Evolutionary conservation across 1,140 invertebrate genomes (phyloP), one percentile per base, ranked within the genome.

Genomic region (Lordiphosa clarofinis): DNA sequence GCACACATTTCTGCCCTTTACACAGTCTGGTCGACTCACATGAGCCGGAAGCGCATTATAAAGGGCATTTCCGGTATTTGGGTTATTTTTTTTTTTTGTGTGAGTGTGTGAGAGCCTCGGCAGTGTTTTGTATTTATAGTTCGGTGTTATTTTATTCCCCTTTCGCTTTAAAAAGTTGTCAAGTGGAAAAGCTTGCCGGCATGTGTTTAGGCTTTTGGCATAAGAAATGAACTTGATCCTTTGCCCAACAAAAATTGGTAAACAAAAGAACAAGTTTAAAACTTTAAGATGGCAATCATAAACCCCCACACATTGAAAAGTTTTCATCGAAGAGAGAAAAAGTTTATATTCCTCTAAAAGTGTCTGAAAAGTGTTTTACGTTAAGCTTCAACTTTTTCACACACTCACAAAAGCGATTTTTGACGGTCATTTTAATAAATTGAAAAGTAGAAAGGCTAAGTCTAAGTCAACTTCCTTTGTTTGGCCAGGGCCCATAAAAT

Each of bases 381-480:
- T 68, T 81, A 72, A 82, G 76, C 71, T 56, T 79, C 74, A 81
- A 36, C 44, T 49, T 50, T 50, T 38, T 13, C 11, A 38, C 36
- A 24, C 48, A 50, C 35, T 11, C 12, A 44, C 63, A 58, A 68
- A 75, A 82, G 67, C 75, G 75, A 56, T 75, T 81, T 79, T 76
- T 81, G 76, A 81, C 72, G 76, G 72, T 82, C 76, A 81, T 81
- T 81, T 81, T 81, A 81, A 82, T 81, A 82, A 81, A 81, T 82
- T 82, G 76, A 81, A 81, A 81, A 82, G 56, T 71, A 54, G 56
- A 48, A 52, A 69, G 47, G 13, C 47, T 49, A 35, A 36, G 33
- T 79, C 60, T 65, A 39, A 46, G 37, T 43, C 43, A 50, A 42
- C 49, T 19, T 31, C 19, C 53, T 42, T 65, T 79, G 59, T 63